Base-by-base conservation (phyloP, 1,140 invertebrate species). In the Sitophilus oryzae region DNA sequence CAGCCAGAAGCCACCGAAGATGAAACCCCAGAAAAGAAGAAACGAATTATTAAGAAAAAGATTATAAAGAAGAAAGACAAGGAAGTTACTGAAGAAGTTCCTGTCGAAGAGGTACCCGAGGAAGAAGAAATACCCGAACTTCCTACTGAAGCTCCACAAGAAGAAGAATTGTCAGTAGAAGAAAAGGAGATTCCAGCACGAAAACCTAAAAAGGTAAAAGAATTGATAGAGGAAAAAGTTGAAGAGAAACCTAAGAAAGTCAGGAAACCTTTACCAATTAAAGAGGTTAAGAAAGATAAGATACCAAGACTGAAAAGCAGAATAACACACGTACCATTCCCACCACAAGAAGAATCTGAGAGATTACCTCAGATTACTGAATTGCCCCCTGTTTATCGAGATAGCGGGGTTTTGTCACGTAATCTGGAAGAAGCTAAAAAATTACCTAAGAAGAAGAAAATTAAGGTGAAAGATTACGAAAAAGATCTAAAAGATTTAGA, bases 371-470 rank as follows among this genome's bases (percentile, higher is more conserved):
- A 67, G n/a, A 69, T 84, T 8, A 77, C 68, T 8, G 53, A 67
- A 37, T 58, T 83, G 1, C 74, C 78, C 58, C 74, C 77, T 69
- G 71, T 79, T 21, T 49, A 61, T 19, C 66, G 72, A 38, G 75
- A 86, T 69, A 77, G 77, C 63, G 84, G 84, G 22, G 77, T 82
- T 55, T 61, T 88, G 14, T 86, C 84, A 0, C 73, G 84, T 68
- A 88, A 85, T 70, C 71, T 82, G 2, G 77, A 82, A 72, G 84
- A 88, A 71, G 84, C 84, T 3, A 69, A 78, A 56, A 79, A 83
- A 68, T 63, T 74, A 30, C 78, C 82, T 48, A 83, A 82, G 60
- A 75, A 73, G 53, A 67, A 73, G 46, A 59, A 56, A 35, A 61
- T 66, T 16, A 69, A 63, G 53, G 37, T 68, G 9, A 70, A 67